Evolutionary conservation across 2,113 vertebrate species (phyloP), one percentile per base, ranked within the genome.

Genomic region (Eclectus roratus): DNA sequence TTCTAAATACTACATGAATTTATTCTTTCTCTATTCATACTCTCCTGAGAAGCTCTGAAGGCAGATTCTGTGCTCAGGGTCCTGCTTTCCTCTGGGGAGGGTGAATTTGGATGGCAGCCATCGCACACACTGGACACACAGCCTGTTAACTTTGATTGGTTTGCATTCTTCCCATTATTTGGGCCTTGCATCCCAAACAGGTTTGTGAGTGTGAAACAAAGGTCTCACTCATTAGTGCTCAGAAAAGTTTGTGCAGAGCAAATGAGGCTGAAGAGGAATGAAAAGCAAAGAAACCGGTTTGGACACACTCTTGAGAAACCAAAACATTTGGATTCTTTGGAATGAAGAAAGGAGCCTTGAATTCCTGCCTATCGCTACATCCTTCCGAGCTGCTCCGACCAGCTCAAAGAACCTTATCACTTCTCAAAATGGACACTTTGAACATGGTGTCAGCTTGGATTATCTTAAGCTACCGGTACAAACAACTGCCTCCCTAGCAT

Each of bases 311-410:
- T 93, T 93, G 85, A 96, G 97, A 96, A 97, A 97, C 84, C 64
- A 96, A 94, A 95, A 94, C 85, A 91, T 94, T 95, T 91, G 28
- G 52, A 35, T 13, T 76, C 37, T 95, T 86, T 89, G 37, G 88
- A 88, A 79, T 35, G 85, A 74, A 97, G 94, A 80, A 97, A 74
- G 94, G 92, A 80, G 86, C 97, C 97, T 97, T 97, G 94, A 94
- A 94, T 91, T 97, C 94, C 91, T 97, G 96, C 97, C 89, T 81
- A 20, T 92, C 83, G 17, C 56, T n/a, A 65, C 29, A 16, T 37
- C 69, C 94, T 83, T 46, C 74, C 24, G 29, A 85, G 63, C 88
- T 37, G 2, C 74, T 17, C 77, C 13, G 63, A 88, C 68, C 70
- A 5, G 56, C 94, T 94, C 92, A 66, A 63, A 85, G 73, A 76